Conservation (phyloP, 2,888 invertebrate genomes). For the Parelbella ahira region DNA sequence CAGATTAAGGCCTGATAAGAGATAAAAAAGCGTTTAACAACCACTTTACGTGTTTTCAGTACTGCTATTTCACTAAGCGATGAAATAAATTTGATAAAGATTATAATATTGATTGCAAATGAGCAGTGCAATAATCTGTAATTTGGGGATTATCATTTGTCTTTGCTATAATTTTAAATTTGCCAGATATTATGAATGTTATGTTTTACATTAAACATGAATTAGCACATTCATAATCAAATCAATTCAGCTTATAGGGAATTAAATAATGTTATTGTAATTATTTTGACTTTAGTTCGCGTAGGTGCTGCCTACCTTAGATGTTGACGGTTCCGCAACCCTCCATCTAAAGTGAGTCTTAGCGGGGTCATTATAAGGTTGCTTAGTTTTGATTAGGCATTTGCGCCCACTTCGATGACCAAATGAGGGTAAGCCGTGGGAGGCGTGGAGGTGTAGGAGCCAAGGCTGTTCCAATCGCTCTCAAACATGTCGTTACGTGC, state of each 20-base stretch:
- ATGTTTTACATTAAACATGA: too few species aligned
- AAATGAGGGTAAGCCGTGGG: constrained; percentile 78
- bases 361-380: constrained; percentile 70
- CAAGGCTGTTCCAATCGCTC: constrained; percentile 75
- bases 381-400: constrained; percentile 68
- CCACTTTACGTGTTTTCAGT: constrained; percentile 34
- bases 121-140: too few species aligned
- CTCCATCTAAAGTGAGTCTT: constrained; percentile 62
- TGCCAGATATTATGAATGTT: too few species aligned
- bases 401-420: constrained; percentile 72
- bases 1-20: constrained; percentile 62
- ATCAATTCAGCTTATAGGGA: constrained; percentile 33
- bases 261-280: constrained; percentile 47
- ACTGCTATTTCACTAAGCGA: too few species aligned
- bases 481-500: constrained; percentile 58
- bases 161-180: neutral
- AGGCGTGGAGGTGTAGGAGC: constrained; percentile 73
- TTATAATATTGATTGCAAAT: too few species aligned
- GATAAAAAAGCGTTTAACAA: constrained; percentile 68
- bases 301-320: constrained; percentile 63
- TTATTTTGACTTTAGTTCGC: constrained; percentile 51
- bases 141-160: too few species aligned
- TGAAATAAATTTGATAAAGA: too few species aligned
- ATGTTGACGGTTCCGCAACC: constrained; percentile 62
- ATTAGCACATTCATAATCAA: too few species aligned